Percentiles rank a stretch among this genome's conserved stretches.
These are phyloP conservation scores for Scolopax rusticola DNA, from an alignment of 2,797 vertebrate species.

Conservation along the genomic window DNA sequence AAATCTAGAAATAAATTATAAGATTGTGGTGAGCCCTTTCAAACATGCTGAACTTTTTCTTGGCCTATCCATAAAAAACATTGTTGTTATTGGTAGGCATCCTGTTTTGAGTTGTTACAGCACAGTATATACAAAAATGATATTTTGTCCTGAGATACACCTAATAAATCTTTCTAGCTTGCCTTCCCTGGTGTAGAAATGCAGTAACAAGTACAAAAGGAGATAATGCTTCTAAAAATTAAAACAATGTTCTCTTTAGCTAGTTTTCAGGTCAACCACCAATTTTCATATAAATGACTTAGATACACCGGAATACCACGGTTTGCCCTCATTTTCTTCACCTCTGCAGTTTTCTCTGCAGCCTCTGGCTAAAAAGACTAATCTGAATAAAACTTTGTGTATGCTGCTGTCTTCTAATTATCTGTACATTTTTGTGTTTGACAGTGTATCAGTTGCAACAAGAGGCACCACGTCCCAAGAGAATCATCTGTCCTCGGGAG, in stretches of 20 bases:
- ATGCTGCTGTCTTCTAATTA: slow-evolving; percentile 51
- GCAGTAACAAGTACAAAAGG: slow-evolving; percentile 29
- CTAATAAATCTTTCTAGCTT: background rate
- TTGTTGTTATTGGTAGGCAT: background rate
- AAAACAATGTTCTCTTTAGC: slow-evolving; percentile 39
- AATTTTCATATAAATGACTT: slow-evolving; percentile 69
- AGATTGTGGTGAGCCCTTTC: slow-evolving; percentile 1
- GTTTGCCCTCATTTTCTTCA: background rate
- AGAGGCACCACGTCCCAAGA: slow-evolving; percentile 95
- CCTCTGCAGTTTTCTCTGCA: slow-evolving; percentile 54
- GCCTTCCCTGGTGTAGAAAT: background rate
- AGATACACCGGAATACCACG: background rate
- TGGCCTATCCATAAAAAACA: background rate
- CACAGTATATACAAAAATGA: background rate
- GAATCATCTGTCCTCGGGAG: slow-evolving; percentile 94
- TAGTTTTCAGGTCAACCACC: background rate
- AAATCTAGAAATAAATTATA: background rate
- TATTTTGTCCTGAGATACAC: slow-evolving; percentile 29
- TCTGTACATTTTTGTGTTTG: slow-evolving; percentile 67
- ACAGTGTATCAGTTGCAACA: slow-evolving; percentile 98
- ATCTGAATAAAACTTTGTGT: slow-evolving; percentile 43
- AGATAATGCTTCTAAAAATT: slow-evolving; percentile 29
- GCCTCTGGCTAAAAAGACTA: slow-evolving; percentile 37
- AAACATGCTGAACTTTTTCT: background rate
- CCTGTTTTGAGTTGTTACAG: background rate